A percentile compares a stretch with the other conserved stretches of the same genome.
phyloP scores from a whole-genome alignment of 1,140 invertebrate species.

The Himalopsyche phryganea region DNA sequence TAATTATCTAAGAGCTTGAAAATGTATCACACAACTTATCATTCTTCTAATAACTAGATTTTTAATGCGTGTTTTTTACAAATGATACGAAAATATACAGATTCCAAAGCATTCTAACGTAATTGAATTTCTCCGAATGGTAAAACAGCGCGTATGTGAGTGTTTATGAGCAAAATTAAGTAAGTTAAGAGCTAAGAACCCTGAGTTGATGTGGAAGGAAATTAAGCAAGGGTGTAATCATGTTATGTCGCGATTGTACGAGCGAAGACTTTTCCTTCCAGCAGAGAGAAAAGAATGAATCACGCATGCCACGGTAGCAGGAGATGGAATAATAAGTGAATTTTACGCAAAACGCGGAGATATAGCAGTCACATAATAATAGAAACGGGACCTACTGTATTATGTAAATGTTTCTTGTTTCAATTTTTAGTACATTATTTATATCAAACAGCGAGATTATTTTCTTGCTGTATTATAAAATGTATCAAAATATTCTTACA shows the following conservation, averaged over 20 bases:
- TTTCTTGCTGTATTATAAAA: too few species aligned
- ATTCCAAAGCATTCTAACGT: background rate
- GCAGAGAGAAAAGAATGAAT: background rate
- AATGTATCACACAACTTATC: too few species aligned
- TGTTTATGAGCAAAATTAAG: constrained; percentile 5
- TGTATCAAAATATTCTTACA: too few species aligned
- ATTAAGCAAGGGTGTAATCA: constrained; percentile 9
- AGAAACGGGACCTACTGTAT: too few species aligned
- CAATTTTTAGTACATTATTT: too few species aligned
- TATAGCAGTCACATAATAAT: too few species aligned
- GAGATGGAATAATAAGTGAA: constrained; percentile 1
- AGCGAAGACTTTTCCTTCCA: background rate
- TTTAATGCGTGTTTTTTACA: too few species aligned
- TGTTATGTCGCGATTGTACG: constrained; percentile 3
- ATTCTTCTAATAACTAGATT: too few species aligned
- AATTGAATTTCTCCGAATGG: too few species aligned
- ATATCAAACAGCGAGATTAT: too few species aligned
- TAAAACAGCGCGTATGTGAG: background rate
- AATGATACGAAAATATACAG: background rate
- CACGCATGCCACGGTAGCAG: background rate
- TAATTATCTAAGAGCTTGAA: too few species aligned
- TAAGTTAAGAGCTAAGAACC: background rate
- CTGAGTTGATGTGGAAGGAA: background rate
- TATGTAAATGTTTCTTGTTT: too few species aligned
- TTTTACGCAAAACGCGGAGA: background rate